phyloP scores from a whole-genome alignment of 2,113 vertebrate genomes.

The Ginglymostoma cirratum region DNA sequence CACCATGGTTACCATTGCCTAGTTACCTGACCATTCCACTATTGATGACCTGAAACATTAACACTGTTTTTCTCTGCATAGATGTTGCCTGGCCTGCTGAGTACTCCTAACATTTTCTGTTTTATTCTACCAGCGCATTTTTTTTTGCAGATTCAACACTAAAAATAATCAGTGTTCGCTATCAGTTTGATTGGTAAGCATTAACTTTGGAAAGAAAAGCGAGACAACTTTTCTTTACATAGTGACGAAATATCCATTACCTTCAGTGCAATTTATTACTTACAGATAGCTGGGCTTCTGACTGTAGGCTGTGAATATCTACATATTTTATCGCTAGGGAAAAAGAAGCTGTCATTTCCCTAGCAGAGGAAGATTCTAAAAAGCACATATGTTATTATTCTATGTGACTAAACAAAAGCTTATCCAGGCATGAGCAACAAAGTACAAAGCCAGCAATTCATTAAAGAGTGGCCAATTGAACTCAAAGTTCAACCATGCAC shows the following conservation, averaged over 20 bases:
- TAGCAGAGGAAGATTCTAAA: neutral
- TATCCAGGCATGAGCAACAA: neutral
- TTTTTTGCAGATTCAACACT: neutral
- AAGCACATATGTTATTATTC: neutral
- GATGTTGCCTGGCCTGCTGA: too few species aligned
- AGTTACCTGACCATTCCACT: neutral
- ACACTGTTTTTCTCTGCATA: too few species aligned
- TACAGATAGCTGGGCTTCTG: neutral
- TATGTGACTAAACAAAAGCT: neutral
- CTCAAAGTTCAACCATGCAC: neutral
- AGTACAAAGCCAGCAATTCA: neutral
- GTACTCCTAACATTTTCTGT: too few species aligned
- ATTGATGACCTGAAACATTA: neutral
- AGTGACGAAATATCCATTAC: neutral
- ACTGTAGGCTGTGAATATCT: neutral
- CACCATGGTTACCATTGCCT: neutral
- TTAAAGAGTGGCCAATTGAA: neutral
- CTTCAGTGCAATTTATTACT: neutral
- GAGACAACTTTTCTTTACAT: neutral
- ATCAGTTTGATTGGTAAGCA: neutral
- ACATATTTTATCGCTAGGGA: neutral
- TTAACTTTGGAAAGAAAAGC: neutral
- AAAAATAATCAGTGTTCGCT: neutral
- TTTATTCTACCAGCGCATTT: neutral
- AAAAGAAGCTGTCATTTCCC: neutral